Evolutionary conservation across 1,140 invertebrate genomes (phyloP), one percentile per base, ranked within the genome.

Genomic region (Drosophila bocki): DNA sequence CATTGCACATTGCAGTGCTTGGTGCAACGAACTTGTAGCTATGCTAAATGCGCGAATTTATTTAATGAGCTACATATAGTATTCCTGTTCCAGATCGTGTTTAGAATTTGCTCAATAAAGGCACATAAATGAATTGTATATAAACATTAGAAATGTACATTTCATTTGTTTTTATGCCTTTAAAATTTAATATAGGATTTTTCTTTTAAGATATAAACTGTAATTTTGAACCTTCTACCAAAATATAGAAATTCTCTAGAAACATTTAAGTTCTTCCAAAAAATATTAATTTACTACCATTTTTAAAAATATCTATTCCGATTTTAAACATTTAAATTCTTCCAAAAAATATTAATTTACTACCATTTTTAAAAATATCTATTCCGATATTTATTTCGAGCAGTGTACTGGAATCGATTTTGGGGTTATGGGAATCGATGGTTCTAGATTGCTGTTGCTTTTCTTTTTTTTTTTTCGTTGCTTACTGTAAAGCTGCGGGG

Each of bases 11-110:
- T 47, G 57, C 54, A 54, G n/a, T 51, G 48, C 45, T 32, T 54
- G 47, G 83, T 86, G 83, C 83, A 87, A 83, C 80, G 80, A 87
- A 87, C 84, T 87, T 62, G 26, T 45, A 42, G 68, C 57, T 85
- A 80, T 77, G 65, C 56, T 13, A 72, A 51, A 50, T 62, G 56
- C 11, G 54, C 44, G 19, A 39, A 60, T 78, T 51, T 41, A 59
- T 62, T 58, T 41, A 26, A 53, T 70, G 53, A 32, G 51, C 11
- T 58, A 13, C 3, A 19, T 3, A 53, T 51, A 33, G 32, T 35
- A 45, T 62, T 47, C 26, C 39, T 60, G 37, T 17, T 39, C 11
- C 11, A 11, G n/a, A 12, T 4, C 5, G n/a, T 17, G n/a, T 39
- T 1, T 4, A 17, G 1, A 60, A 33, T 60, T 33, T n/a, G n/a